Conservation (phyloP, 2,888 invertebrate species). For the Neelides folsomi region DNA sequence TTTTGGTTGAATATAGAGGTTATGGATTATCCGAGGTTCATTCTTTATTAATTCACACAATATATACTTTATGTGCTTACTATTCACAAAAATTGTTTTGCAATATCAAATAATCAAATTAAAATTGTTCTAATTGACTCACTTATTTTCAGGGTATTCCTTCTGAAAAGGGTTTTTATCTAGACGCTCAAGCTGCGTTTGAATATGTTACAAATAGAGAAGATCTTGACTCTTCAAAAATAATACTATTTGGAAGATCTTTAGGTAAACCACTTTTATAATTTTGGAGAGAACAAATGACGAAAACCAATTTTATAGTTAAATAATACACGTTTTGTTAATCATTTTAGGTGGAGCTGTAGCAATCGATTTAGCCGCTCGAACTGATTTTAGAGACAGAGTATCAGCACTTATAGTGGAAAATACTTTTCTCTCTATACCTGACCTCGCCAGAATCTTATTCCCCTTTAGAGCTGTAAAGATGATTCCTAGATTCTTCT, state of each 20-base stretch:
- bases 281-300: no score
- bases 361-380: constrained; percentile 70
- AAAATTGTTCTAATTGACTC: no score
- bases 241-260: constrained; percentile 80
- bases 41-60: no score
- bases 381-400: constrained; percentile 59
- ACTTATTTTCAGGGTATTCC: constrained; percentile 59
- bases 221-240: constrained; percentile 70
- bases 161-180: constrained; percentile 70
- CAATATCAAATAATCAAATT: no score
- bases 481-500: constrained; percentile 67
- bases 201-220: constrained; percentile 66
- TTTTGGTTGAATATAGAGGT: constrained; percentile 89
- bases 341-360: constrained; percentile 65
- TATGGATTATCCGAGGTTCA: constrained; percentile 61
- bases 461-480: constrained; percentile 57
- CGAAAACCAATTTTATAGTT: no score
- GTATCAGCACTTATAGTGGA: constrained; percentile 80
- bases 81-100: no score
- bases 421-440: constrained; percentile 90
- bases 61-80: no score
- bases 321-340: no score
- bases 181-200: constrained; percentile 74
- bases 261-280: no score
- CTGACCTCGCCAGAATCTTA: constrained; percentile 75